Evolutionary conservation across 2,113 vertebrate species (phyloP), one percentile per base, ranked within the genome.

Genomic region (Urocitellus parryii): DNA sequence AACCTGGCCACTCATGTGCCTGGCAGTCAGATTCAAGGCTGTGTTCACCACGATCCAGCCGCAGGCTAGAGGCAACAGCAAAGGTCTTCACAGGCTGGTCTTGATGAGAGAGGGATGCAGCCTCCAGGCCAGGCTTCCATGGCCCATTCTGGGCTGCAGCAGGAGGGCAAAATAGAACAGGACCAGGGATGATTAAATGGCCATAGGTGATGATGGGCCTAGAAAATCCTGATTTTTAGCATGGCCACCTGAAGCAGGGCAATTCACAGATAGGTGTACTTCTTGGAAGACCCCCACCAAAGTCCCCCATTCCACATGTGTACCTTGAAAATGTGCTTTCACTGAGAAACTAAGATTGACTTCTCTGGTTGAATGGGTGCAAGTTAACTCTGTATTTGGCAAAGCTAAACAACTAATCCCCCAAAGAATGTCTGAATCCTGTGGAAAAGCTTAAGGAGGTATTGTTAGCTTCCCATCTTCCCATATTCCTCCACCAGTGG

Each of bases 21-120:
- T 96, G 78, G 63, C 56, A 91, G 58, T 76, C 96, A 77, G 45
- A 61, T 76, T 84, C 42, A 27, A 76, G 68, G 68, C 82, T 78
- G 48, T 56, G 63, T 32, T 79, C 56, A 53, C 65, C 24, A 12
- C 7, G 51, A 34, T 87, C 34, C 56, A 78, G 76, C 83, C 37
- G 6, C 22, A 32, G 39, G 68, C 76, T 87, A 87, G 86, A 78
- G 82, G 65, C 53, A 20, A 67, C 53, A 25, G n/a, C 37, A 53
- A 61, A 73, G n/a, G 51, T 80, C 83, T 86, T 53, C 22, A 67
- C 53, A 74, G 32, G 29, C 65, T 58, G 25, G 70, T 48, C 20
- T 56, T 8, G 11, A 77, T 63, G 18, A 14, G 39, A 12, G 2
- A 34, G 53, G 76, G 84, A 91, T 5, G 4, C 2, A 37, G 34